A percentile compares a stretch with the other conserved stretches of the same genome.
These are phyloP conservation scores for Musca domestica DNA, from an alignment of 1,140 invertebrate species.

Conservation along the genomic window DNA sequence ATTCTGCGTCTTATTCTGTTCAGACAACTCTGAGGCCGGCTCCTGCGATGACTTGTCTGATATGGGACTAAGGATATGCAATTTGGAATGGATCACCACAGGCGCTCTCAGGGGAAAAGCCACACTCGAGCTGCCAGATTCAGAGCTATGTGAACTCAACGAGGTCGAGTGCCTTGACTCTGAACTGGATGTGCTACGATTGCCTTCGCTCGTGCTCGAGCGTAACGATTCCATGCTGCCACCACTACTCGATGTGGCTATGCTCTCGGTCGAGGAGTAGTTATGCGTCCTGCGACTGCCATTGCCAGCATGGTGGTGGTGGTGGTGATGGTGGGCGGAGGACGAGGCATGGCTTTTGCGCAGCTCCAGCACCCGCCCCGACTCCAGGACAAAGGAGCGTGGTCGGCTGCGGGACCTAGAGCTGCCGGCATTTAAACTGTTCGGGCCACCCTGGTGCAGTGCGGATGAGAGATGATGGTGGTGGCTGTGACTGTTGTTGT, in stretches of 20 bases:
- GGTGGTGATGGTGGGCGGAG: constrained; percentile 4
- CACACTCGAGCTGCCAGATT: constrained; percentile 63
- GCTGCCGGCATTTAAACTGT: constrained; percentile 1
- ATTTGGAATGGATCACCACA: constrained; percentile 66
- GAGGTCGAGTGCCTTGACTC: constrained; percentile 76
- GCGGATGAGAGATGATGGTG: constrained; percentile 30
- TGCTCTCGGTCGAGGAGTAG: constrained; percentile 81
- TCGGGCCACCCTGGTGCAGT: constrained; percentile 26
- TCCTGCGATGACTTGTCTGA: constrained; percentile 88
- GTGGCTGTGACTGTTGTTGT: constrained; percentile 27
- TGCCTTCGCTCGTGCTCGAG: constrained; percentile 79
- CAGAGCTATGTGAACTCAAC: constrained; percentile 78
- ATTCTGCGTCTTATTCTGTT: constrained; percentile 74
- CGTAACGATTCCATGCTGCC: constrained; percentile 80
- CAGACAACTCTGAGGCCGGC: constrained; percentile 73
- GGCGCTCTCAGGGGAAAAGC: constrained; percentile 64
- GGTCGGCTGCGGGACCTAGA: constrained; percentile 33
- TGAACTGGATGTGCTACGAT: constrained; percentile 75
- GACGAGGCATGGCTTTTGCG: constrained; percentile 38
- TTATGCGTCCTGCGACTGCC: constrained; percentile 59
- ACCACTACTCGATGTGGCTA: constrained; percentile 79
- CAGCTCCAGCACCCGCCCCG: constrained; percentile 53
- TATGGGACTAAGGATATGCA: constrained; percentile 83
- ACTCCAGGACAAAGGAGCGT: constrained; percentile 51
- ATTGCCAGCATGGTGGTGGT: constrained; percentile 28